These are phyloP conservation scores for Sternarchorhynchus goeldii DNA, from an alignment of 2,797 vertebrate species.

Conservation along the genomic window DNA sequence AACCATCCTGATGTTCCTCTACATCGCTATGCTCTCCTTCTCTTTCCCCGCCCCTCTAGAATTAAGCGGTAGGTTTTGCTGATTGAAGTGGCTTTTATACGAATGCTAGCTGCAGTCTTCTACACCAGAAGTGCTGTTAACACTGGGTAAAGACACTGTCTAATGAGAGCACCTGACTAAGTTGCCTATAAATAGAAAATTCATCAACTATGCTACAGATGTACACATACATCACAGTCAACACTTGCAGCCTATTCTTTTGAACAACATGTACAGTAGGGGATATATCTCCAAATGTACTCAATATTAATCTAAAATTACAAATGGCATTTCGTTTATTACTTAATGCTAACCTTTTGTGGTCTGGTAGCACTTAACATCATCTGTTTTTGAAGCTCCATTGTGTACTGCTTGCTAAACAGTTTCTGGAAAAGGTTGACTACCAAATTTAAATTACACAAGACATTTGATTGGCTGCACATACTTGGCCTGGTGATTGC, in stretches of 20 bases:
- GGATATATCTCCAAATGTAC: too few relatives aligned
- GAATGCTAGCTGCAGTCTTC: conserved; percentile 33
- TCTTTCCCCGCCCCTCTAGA: background rate
- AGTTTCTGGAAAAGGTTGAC: background rate
- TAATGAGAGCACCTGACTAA: background rate
- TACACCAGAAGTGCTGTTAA: conserved; percentile 18
- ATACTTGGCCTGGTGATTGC: conserved; percentile 48
- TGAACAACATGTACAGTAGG: too few relatives aligned
- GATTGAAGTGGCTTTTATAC: conserved; percentile 50
- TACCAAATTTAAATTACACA: conserved; percentile 28
- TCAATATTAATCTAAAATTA: too few relatives aligned
- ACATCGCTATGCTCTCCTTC: background rate
- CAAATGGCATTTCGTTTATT: background rate
- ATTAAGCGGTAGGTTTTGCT: conserved; percentile 23
- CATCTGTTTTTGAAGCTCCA: background rate
- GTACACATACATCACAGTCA: too few relatives aligned
- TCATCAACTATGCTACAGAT: background rate
- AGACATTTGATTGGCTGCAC: conserved; percentile 39
- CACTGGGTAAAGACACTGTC: conserved; percentile 25
- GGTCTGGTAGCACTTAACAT: background rate
- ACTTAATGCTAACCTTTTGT: background rate
- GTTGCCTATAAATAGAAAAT: conserved; percentile 13
- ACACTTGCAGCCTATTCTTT: too few relatives aligned
- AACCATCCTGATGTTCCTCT: conserved; percentile 2
- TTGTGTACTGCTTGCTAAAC: background rate